Evolutionary conservation across 2,113 vertebrate genomes (phyloP).

Genomic region (Elephas maximus): DNA sequence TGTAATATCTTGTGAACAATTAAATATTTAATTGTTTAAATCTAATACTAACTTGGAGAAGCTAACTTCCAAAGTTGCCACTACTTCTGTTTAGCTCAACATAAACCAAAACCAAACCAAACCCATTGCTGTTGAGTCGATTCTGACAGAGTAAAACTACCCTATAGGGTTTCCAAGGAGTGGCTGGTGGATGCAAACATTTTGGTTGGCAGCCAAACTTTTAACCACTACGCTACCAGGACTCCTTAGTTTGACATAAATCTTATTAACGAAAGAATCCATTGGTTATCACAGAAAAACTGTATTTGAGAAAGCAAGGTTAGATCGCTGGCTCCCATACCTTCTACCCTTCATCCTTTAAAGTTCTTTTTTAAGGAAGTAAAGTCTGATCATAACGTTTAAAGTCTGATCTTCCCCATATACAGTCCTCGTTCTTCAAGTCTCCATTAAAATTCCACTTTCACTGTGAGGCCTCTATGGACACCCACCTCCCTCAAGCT

Average conservation of each 20-base stretch:
- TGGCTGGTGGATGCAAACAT: too few relatives aligned
- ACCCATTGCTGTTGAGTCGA: too few relatives aligned
- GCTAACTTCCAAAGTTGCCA: neutral
- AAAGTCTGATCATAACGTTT: neutral
- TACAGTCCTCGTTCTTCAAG: neutral
- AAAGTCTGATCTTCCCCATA: neutral
- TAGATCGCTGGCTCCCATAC: neutral
- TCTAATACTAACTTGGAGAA: neutral
- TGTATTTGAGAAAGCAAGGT: neutral
- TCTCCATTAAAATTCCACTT: neutral
- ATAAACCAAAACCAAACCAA: neutral
- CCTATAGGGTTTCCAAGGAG: too few relatives aligned
- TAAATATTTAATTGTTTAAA: neutral
- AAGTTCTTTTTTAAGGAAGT: neutral
- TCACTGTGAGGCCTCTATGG: neutral
- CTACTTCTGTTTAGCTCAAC: conserved; percentile 10
- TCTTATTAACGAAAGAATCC: neutral
- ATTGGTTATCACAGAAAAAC: neutral
- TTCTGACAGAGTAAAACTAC: too few relatives aligned
- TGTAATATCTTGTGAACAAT: neutral
- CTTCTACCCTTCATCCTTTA: neutral
- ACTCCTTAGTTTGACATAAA: neutral
- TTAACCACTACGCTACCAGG: too few relatives aligned
- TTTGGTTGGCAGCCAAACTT: too few relatives aligned
- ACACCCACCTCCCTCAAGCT: neutral